phyloP scores from a whole-genome alignment of 2,888 invertebrate species.

The Apocheima hispidaria region DNA sequence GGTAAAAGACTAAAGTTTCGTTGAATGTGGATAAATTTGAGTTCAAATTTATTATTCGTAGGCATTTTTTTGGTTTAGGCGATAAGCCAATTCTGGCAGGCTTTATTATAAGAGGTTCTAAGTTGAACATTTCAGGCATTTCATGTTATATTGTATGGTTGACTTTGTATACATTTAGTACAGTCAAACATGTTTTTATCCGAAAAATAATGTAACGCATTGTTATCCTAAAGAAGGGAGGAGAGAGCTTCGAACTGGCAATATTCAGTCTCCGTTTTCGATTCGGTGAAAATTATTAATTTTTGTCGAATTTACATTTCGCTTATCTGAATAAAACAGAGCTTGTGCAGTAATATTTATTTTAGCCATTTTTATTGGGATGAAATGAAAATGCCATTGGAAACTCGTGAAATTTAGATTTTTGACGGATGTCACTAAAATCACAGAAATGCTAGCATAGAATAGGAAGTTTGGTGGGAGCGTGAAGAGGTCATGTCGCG shows the following conservation, averaged over 20 bases:
- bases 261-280: slow-evolving; percentile 40
- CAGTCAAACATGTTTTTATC: no score
- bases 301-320: slow-evolving; percentile 41
- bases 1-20: no score
- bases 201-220: slow-evolving; percentile 3
- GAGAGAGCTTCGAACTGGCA: slow-evolving; percentile 34
- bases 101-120: no score
- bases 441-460: background rate
- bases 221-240: slow-evolving; percentile 15
- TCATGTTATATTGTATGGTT: no score
- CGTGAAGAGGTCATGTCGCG: no score
- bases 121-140: no score
- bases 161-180: no score
- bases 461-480: no score
- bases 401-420: background rate
- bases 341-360: slow-evolving; percentile 21
- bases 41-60: no score
- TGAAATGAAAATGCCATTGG: slow-evolving; percentile 22
- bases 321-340: slow-evolving; percentile 41
- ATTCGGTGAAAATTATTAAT: slow-evolving; percentile 40
- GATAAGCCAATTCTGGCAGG: no score
- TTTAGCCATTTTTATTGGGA: slow-evolving; percentile 16
- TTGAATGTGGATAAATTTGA: no score
- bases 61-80: no score
- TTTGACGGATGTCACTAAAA: background rate